A percentile compares a stretch with the other conserved stretches of the same genome.
phyloP scores from a whole-genome alignment of 2,888 invertebrate species.

The Dione vanillae region DNA sequence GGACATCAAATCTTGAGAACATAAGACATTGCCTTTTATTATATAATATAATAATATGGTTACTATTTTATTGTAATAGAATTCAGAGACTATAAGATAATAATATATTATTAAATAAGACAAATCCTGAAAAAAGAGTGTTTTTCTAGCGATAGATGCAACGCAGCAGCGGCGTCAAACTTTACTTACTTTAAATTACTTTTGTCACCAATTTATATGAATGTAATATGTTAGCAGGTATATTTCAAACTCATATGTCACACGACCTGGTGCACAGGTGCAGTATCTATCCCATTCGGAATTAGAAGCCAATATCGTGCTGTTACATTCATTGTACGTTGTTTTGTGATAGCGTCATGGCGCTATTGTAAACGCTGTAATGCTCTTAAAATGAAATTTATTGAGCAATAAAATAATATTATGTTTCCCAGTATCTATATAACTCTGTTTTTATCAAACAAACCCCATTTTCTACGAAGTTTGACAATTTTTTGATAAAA shows the following conservation, averaged over 20 bases:
- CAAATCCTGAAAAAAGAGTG: neutral
- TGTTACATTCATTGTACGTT: constrained; percentile 55
- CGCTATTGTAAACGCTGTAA: constrained; percentile 42
- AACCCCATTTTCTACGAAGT: neutral
- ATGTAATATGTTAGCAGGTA: constrained; percentile 55
- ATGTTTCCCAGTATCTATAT: constrained; percentile 6
- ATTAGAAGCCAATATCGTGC: constrained; percentile 74
- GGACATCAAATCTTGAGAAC: neutral
- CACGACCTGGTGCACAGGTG: constrained; percentile 65
- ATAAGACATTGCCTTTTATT: too few relatives aligned
- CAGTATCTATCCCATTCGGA: constrained; percentile 67
- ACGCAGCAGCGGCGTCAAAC: too few relatives aligned
- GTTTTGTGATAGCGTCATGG: constrained; percentile 44
- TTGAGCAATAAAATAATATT: constrained; percentile 32
- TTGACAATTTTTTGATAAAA: neutral
- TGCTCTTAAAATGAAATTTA: constrained; percentile 37
- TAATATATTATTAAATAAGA: neutral
- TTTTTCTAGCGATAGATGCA: neutral
- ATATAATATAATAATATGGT: too few relatives aligned
- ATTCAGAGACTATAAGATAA: too few relatives aligned
- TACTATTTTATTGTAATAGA: too few relatives aligned
- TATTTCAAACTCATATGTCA: constrained; percentile 61
- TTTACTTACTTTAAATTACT: neutral
- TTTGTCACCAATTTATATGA: constrained; percentile 43
- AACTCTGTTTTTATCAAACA: neutral